Base-by-base conservation (phyloP, 2,797 vertebrate genomes). In the Cichlasoma orientale region DNA sequence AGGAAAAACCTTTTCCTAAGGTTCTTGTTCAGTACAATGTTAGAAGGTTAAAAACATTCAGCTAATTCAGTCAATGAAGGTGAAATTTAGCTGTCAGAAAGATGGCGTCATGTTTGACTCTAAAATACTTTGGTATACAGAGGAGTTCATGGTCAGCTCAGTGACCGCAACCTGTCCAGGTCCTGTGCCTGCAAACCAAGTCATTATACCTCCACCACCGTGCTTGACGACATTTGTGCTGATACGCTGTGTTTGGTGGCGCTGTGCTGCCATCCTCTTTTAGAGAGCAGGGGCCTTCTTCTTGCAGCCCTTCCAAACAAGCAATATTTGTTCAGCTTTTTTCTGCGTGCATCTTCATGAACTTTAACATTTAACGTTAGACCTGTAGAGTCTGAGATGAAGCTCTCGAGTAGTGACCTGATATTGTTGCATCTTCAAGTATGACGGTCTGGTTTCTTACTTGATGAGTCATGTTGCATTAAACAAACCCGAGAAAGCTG, bases 1-100 rank as follows among this genome's bases (percentile, higher is more conserved):
- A 68, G 78, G 74, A 70, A 63, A 75, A 75, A 57, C 14, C 2
- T 56, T 68, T 83, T 44, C 76, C 44, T 36, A 54, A 44, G 25
- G 41, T 56, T 77, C 50, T 19, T 38, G 70, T 76, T 80, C 44
- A 41, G 21, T 18, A 72, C 66, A 72, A 41, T 61, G 47, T 73
- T 56, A 74, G 4, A 19, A 73, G 55, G 4, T 31, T 52, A 75
- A 72, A 69, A 82, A 9, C 52, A 73, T 58, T 29, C 19, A 38
- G 7, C 27, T 79, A 29, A 59, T 59, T 59, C 11, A 38, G 0
- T 23, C 18, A n/a, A 53, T n/a, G 63, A 47, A 47, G 52, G 36
- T 31, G 56, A 54, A 63, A 70, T 69, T 38, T 23, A 19, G 31
- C 31, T 33, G 31, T 8, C 7, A 33, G 31, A 33, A 33, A 33